A percentile compares a stretch with the other conserved stretches of the same genome.
Conservation (phyloP, 2,888 invertebrate genomes). For the Clusia tigrina region DNA sequence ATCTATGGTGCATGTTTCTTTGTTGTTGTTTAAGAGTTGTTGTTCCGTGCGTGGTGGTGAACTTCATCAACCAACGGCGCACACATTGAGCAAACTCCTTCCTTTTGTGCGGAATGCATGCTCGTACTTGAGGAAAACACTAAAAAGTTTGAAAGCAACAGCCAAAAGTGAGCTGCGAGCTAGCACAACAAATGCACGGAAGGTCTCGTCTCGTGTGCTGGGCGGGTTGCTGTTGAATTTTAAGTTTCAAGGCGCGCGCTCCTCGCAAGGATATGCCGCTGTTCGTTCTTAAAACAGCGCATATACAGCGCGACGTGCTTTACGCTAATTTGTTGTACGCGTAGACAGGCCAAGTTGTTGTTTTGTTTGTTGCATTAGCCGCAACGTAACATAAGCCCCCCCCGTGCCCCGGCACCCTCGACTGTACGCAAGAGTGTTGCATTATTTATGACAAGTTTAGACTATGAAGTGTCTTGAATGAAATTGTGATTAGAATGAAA, state of each 20-base stretch:
- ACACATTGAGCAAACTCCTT: neutral
- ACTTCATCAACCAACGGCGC: neutral
- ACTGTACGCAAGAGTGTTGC: slow-evolving; percentile 42
- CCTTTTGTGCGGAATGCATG: neutral
- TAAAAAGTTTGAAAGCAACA: neutral
- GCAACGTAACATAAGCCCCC: neutral
- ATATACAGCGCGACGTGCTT: slow-evolving; percentile 9
- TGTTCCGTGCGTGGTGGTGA: neutral
- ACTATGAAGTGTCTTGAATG: neutral
- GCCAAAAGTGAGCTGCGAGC: neutral
- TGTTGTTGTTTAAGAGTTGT: neutral
- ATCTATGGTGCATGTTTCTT: slow-evolving; percentile 1
- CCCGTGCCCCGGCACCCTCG: neutral
- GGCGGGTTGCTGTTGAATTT: neutral
- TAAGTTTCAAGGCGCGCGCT: neutral
- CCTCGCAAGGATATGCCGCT: neutral
- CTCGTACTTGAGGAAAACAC: neutral
- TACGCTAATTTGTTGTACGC: neutral
- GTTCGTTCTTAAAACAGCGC: no score
- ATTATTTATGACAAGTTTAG: slow-evolving; percentile 36
- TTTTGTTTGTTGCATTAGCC: neutral
- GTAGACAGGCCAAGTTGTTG: neutral
- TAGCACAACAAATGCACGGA: neutral
- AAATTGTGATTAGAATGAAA: neutral
- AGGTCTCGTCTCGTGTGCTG: neutral